Evolutionary conservation across 2,888 invertebrate genomes (phyloP), one percentile per base, ranked within the genome.

Genomic region (Pachydiplax longipennis): DNA sequence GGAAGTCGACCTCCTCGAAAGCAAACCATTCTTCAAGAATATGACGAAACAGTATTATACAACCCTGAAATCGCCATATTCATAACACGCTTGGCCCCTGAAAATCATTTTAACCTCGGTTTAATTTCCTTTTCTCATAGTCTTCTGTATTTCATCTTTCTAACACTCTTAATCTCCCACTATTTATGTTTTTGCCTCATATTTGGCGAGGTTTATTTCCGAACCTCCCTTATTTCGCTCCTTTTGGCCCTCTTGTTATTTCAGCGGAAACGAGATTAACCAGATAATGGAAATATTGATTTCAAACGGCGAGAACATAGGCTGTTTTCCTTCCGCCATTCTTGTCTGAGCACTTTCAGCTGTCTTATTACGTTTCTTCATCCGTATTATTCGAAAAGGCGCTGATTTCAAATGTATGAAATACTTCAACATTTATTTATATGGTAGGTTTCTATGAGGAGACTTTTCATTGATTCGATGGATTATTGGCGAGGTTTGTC

Each of bases 241-340:
- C 18, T 31, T 83, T 12, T 58, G 53, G 31, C 18, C 82, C 25
- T 53, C 83, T 58, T 83, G 82, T 83, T 61, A 83, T 83, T 83
- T 83, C 83, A 35, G 53, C 44, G 83, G 83, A 83, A 83, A 83
- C 83, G 83, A 83, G 83, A 83, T 83, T 83, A 83, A 83, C 53
- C 83, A 58, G 83, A 83, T 83, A 83, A 83, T 83, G 83, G 83
- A 83, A 83, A 83, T 83, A 83, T 83, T 83, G 83, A 83, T 83
- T 83, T 61, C 83, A 25, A 35, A 44, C 83, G 65, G 83, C 58
- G 83, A 83, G 58, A 83, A 44, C 8, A 83, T 65, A 61, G 83
- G 83, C 31, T 58, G 48, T 5, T 58, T 22, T 35, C 83, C 53
- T 58, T 53, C 58, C 31, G 18, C 83, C 58, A 35, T 58, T 83